A percentile compares a stretch with the other conserved stretches of the same genome.
These are phyloP conservation scores for Deilephila elpenor DNA, from an alignment of 2,888 invertebrate species.

Conservation along the genomic window DNA sequence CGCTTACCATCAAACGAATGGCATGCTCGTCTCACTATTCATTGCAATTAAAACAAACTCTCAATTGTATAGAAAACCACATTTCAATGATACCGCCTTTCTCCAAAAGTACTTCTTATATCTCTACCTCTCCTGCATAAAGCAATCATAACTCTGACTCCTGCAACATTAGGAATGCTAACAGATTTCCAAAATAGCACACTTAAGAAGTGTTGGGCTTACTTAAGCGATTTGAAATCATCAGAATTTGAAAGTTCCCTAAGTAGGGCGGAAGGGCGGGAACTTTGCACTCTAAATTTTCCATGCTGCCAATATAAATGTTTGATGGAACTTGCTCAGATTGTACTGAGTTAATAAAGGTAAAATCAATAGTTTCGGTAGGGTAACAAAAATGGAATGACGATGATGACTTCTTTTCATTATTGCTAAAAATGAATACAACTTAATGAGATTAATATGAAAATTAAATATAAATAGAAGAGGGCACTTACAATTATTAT, in stretches of 20 bases:
- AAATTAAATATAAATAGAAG: too few relatives aligned
- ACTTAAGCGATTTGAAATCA: constrained; percentile 57
- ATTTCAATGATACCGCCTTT: background rate
- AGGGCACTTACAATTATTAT: too few relatives aligned
- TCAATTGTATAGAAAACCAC: background rate
- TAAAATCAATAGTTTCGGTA: background rate
- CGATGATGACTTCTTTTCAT: too few relatives aligned
- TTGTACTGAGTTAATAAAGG: constrained; percentile 24
- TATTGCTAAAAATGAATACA: too few relatives aligned
- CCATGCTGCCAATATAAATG: constrained; percentile 46
- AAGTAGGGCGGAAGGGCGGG: constrained; percentile 36
- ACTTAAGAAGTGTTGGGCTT: constrained; percentile 48
- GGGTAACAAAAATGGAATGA: background rate
- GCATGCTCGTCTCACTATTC: too few relatives aligned
- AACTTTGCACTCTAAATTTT: constrained; percentile 52
- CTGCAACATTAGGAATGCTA: constrained; percentile 51
- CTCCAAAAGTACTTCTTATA: background rate
- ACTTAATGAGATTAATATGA: too few relatives aligned
- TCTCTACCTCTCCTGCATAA: background rate
- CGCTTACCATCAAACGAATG: too few relatives aligned
- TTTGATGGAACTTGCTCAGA: constrained; percentile 42
- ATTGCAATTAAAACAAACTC: too few relatives aligned
- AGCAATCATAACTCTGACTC: background rate
- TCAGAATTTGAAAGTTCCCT: constrained; percentile 50
- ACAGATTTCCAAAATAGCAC: constrained; percentile 59